phyloP scores from a whole-genome alignment of 2,888 invertebrate genomes.

The Mactromeris polynyma region DNA sequence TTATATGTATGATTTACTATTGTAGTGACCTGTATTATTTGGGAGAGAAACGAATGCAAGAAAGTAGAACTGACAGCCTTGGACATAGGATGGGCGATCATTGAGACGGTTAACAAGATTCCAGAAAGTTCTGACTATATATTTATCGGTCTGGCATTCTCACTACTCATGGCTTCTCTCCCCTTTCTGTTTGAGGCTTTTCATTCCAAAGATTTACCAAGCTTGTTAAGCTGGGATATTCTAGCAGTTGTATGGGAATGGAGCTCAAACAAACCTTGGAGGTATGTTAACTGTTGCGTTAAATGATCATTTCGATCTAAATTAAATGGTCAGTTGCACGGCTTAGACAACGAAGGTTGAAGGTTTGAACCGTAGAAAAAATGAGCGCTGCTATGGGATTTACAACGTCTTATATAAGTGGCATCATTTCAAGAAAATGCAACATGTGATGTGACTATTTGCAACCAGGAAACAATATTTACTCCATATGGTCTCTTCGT shows the following conservation, averaged over 20 bases:
- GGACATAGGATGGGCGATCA: conserved; percentile 97
- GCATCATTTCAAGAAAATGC: too few relatives aligned
- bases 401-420: too few relatives aligned
- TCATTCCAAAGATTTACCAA: conserved; percentile 76
- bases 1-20: too few relatives aligned
- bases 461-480: too few relatives aligned
- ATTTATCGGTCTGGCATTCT: conserved; percentile 88
- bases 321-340: too few relatives aligned
- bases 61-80: conserved; percentile 97
- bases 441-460: too few relatives aligned
- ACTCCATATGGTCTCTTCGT: too few relatives aligned
- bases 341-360: too few relatives aligned
- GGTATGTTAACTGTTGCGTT: conserved; percentile 54
- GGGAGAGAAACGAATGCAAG: conserved; percentile 96
- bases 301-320: too few relatives aligned
- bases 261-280: conserved; percentile 74
- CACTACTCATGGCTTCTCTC: conserved; percentile 80
- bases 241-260: conserved; percentile 53
- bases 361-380: too few relatives aligned
- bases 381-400: too few relatives aligned
- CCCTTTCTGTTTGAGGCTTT: conserved; percentile 84
- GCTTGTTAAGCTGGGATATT: conserved; percentile 63
- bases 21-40: conserved; percentile 97
- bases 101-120: conserved; percentile 95
- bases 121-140: conserved; percentile 94